Evolutionary conservation across 2,888 invertebrate species (phyloP).

Genomic region (Dioctria rufipes): DNA sequence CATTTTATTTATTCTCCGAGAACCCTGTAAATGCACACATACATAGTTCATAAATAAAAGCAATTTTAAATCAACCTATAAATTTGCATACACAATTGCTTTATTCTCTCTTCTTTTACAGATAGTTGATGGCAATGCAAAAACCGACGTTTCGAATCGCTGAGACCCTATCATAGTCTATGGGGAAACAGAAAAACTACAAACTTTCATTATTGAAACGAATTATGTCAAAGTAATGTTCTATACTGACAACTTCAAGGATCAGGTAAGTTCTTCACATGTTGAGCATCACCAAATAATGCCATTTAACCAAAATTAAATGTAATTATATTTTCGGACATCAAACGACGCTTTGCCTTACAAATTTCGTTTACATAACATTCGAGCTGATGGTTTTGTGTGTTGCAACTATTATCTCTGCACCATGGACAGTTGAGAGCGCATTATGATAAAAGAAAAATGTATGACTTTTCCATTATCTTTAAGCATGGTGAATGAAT

Average conservation of each 20-base stretch:
- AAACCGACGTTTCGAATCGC: conserved; percentile 89
- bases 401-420: not conserved
- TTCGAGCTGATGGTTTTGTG: not conserved
- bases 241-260: conserved; percentile 93
- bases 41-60: too few relatives aligned
- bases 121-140: conserved; percentile 93
- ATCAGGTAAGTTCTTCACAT: conserved; percentile 74
- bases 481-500: too few relatives aligned
- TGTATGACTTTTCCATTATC: conserved; percentile 29
- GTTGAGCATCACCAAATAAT: not conserved
- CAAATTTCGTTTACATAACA: conserved; percentile 45
- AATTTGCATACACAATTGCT: not conserved
- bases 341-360: conserved; percentile 39
- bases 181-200: conserved; percentile 93
- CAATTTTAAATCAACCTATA: too few relatives aligned
- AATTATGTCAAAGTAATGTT: conserved; percentile 93
- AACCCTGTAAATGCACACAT: too few relatives aligned
- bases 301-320: conserved; percentile 49
- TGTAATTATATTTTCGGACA: conserved; percentile 24
- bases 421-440: not conserved
- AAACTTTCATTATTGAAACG: conserved; percentile 95
- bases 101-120: conserved; percentile 68
- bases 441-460: conserved; percentile 32
- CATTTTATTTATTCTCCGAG: too few relatives aligned
- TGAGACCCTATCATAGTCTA: conserved; percentile 93